Percentiles rank a stretch among this genome's conserved stretches.
These are phyloP conservation scores for Ips nitidus DNA, from an alignment of 1,140 invertebrate genomes.

Conservation along the genomic window DNA sequence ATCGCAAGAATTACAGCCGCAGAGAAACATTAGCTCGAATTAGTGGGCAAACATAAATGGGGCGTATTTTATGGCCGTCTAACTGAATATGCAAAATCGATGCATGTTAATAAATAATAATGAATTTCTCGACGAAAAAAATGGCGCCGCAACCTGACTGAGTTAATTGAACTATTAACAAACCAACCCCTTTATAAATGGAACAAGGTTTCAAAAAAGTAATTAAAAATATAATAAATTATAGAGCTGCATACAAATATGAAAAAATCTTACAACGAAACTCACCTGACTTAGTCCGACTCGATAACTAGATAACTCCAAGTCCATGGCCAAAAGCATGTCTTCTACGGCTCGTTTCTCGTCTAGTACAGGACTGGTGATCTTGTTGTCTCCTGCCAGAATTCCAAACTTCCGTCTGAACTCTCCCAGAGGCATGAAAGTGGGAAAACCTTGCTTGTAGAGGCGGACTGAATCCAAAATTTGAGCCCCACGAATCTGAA, in stretches of 20 bases:
- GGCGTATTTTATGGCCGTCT: too few relatives aligned
- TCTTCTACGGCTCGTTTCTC: slow-evolving; percentile 72
- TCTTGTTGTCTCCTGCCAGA: slow-evolving; percentile 56
- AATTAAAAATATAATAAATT: too few relatives aligned
- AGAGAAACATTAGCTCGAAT: background rate
- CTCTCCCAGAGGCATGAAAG: slow-evolving; percentile 83
- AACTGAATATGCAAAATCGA: too few relatives aligned
- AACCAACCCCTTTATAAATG: too few relatives aligned
- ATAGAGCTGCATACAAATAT: too few relatives aligned
- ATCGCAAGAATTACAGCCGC: background rate
- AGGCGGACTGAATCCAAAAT: slow-evolving; percentile 85
- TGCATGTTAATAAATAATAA: too few relatives aligned
- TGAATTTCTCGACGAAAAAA: too few relatives aligned
- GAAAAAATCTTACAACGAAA: slow-evolving; percentile 14
- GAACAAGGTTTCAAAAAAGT: too few relatives aligned
- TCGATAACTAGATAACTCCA: slow-evolving; percentile 83
- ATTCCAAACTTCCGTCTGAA: slow-evolving; percentile 83
- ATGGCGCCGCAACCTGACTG: too few relatives aligned
- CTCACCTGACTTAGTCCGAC: slow-evolving; percentile 90
- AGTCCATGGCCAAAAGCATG: slow-evolving; percentile 81
- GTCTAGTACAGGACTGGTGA: slow-evolving; percentile 60
- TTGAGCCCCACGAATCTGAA: slow-evolving; percentile 85
- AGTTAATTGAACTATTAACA: too few relatives aligned
- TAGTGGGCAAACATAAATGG: too few relatives aligned
- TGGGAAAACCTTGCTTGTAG: slow-evolving; percentile 92